These are phyloP conservation scores for Falcunculus frontatus DNA, from an alignment of 2,113 vertebrate genomes.

Conservation along the genomic window DNA sequence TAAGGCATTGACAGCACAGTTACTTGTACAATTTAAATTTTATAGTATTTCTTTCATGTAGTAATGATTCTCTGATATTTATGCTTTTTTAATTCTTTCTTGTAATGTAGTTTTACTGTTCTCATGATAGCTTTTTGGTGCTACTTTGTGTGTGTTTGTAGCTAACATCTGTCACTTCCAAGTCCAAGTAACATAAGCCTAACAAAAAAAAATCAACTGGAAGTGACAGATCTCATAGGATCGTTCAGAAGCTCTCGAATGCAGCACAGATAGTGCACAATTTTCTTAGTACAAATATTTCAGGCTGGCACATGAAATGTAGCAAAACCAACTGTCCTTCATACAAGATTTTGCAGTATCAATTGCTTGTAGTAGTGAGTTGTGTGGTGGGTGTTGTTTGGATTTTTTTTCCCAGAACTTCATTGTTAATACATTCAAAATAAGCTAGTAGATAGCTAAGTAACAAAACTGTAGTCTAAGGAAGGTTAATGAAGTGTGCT, in stretches of 20 bases:
- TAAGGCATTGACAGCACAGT: fast-evolving
- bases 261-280: not conserved
- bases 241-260: not conserved
- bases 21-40: not conserved
- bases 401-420: not conserved
- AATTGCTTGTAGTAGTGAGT: not conserved
- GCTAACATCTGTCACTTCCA: not conserved
- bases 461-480: not conserved
- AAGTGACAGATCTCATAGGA: not conserved
- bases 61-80: not conserved
- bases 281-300: not conserved
- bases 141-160: not conserved
- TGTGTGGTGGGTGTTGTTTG: fast-evolving
- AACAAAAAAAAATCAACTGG: not conserved
- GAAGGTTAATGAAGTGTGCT: not conserved
- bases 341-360: not conserved
- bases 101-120: not conserved
- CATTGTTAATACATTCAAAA: not conserved
- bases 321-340: not conserved
- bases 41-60: not conserved
- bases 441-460: not conserved
- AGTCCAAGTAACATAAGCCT: not conserved
- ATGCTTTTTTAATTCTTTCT: not conserved
- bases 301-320: not conserved
- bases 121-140: not conserved